phyloP scores from a whole-genome alignment of 1,140 invertebrate species.

The Drosophila albomicans region DNA sequence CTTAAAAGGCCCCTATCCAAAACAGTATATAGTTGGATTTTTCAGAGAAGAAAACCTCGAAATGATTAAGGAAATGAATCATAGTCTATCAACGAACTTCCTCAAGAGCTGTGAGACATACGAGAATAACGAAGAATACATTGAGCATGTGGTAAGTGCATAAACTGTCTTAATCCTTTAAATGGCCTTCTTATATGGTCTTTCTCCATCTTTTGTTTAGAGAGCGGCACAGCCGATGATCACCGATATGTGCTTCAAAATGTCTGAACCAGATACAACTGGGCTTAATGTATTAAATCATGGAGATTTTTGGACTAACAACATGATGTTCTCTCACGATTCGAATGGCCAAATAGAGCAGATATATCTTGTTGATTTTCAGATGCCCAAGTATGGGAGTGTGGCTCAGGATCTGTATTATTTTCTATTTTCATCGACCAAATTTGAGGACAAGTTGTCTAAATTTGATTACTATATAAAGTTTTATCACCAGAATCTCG shows the following conservation, averaged over 20 bases:
- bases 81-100: constrained; percentile 25
- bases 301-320: constrained; percentile 86
- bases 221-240: constrained; percentile 6
- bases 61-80: constrained; percentile 51
- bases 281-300: constrained; percentile 88
- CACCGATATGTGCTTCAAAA: constrained; percentile 46
- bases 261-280: constrained; percentile 65
- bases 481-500: constrained; percentile 66
- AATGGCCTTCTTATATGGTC: background rate
- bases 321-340: constrained; percentile 88
- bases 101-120: constrained; percentile 48
- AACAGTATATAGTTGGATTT: constrained; percentile 32
- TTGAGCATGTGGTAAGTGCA: constrained; percentile 52
- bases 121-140: constrained; percentile 51
- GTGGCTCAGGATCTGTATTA: constrained; percentile 69
- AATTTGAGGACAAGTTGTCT: constrained; percentile 66
- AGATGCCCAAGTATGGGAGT: constrained; percentile 65
- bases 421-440: constrained; percentile 68
- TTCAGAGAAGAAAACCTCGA: constrained; percentile 47
- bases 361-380: constrained; percentile 66
- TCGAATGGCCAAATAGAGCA: constrained; percentile 74
- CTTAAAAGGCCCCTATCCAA: constrained; percentile 84
- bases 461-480: constrained; percentile 77
- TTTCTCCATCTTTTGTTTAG: background rate
- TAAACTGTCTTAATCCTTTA: constrained; percentile 68